A percentile compares a stretch with the other conserved stretches of the same genome.
Conservation (phyloP, 2,797 vertebrate species). For the Clarias fuscus region DNA sequence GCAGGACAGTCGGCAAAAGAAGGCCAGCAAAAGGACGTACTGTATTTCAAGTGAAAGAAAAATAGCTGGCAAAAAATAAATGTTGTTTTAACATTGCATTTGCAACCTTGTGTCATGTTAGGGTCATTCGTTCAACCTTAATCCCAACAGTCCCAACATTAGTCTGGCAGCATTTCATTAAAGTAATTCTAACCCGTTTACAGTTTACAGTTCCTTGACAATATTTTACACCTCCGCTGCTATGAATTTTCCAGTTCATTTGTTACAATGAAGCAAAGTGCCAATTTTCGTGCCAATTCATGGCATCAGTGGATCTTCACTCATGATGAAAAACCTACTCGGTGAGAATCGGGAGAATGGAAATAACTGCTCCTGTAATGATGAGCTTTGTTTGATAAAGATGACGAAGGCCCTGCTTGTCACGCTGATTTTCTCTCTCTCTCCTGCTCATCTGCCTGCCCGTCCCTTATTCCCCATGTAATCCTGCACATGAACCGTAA, state of each 20-base stretch:
- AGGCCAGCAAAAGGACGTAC: too few species aligned
- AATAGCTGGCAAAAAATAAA: too few species aligned
- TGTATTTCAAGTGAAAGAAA: too few species aligned
- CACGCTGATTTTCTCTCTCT: slow-evolving; percentile 38
- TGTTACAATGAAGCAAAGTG: background rate
- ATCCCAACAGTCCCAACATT: too few species aligned
- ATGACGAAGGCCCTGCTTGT: slow-evolving; percentile 45
- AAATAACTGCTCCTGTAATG: slow-evolving; percentile 14
- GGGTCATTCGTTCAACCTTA: too few species aligned
- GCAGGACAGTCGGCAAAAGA: too few species aligned
- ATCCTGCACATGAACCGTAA: slow-evolving; percentile 58
- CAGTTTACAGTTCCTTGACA: background rate
- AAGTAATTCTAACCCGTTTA: background rate
- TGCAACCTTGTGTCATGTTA: too few species aligned
- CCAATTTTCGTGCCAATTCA: background rate
- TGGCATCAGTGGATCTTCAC: background rate
- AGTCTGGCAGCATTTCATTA: too few species aligned
- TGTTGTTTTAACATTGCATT: too few species aligned
- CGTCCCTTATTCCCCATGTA: slow-evolving; percentile 51
- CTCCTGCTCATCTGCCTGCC: slow-evolving; percentile 41
- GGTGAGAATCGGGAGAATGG: slow-evolving; percentile 13
- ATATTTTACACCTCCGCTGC: too few species aligned
- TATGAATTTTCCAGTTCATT: background rate
- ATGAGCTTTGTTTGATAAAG: slow-evolving; percentile 33
- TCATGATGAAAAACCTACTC: slow-evolving; percentile 2